phyloP scores from a whole-genome alignment of 1,140 invertebrate species.

The Archegozetes longisetosus region DNA sequence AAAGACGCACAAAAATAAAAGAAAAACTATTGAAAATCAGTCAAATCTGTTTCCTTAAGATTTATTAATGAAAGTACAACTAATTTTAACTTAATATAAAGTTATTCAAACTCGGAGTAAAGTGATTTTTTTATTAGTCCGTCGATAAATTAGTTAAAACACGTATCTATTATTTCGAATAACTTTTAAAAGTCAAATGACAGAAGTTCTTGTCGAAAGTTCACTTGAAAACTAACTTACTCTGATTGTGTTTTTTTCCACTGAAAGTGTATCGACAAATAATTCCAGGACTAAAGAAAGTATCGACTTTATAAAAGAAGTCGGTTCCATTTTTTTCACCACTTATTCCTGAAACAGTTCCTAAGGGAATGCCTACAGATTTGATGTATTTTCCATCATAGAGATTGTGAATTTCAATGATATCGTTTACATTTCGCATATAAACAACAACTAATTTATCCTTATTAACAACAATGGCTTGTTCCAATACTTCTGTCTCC shows the following conservation, averaged over 20 bases:
- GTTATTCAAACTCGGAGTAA: too few species aligned
- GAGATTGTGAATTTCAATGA: constrained; percentile 62
- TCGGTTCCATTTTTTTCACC: constrained; percentile 69
- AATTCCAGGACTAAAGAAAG: constrained; percentile 78
- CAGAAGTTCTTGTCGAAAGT: too few species aligned
- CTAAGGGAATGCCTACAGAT: constrained; percentile 50
- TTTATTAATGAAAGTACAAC: too few species aligned
- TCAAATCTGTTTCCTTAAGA: too few species aligned
- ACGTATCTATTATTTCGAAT: too few species aligned
- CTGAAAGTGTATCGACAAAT: constrained; percentile 73
- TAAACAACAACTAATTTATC: constrained; percentile 78
- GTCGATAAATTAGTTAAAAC: too few species aligned
- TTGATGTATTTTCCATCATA: constrained; percentile 48
- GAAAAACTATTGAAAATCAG: not conserved
- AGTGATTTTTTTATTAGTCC: too few species aligned
- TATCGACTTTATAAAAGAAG: constrained; percentile 84
- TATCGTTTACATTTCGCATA: constrained; percentile 76
- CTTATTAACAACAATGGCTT: constrained; percentile 43
- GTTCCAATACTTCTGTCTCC: constrained; percentile 48
- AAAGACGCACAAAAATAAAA: not conserved
- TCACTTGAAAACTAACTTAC: not conserved
- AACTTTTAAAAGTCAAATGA: too few species aligned
- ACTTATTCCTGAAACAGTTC: constrained; percentile 63
- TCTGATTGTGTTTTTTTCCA: constrained; percentile 34
- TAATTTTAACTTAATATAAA: too few species aligned